These are phyloP conservation scores for Drosophila kikkawai DNA, from an alignment of 1,140 invertebrate species.

Conservation along the genomic window DNA sequence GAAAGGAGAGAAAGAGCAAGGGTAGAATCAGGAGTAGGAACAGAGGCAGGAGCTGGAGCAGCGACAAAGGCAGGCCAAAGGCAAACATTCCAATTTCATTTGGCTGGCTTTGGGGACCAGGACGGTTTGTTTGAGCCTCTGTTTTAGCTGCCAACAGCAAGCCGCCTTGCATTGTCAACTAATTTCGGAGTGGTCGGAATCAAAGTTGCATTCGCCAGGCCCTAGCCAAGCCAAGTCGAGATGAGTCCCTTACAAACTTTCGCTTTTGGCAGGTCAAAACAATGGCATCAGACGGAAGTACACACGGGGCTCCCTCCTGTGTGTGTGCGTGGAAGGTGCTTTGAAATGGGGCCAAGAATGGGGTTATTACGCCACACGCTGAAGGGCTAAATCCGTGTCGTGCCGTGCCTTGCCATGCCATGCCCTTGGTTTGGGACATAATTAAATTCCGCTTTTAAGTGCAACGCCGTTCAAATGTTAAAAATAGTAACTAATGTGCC, in stretches of 20 bases:
- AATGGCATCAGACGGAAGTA: slow-evolving; percentile 29
- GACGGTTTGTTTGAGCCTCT: slow-evolving; percentile 14
- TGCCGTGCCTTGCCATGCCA: slow-evolving; percentile 9
- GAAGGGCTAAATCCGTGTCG: slow-evolving; percentile 16
- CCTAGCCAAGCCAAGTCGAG: slow-evolving; percentile 3
- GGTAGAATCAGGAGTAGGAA: background rate
- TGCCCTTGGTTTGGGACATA: slow-evolving; percentile 29
- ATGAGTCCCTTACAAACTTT: slow-evolving; percentile 44
- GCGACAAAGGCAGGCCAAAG: slow-evolving; percentile 24
- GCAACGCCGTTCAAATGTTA: slow-evolving; percentile 25
- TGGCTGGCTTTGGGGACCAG: slow-evolving; percentile 44
- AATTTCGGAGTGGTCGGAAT: slow-evolving; percentile 50
- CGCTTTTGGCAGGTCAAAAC: slow-evolving; percentile 42
- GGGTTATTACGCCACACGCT: slow-evolving; percentile 22
- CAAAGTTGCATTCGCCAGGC: slow-evolving; percentile 35
- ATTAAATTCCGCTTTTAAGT: slow-evolving; percentile 52
- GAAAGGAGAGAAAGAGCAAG: background rate
- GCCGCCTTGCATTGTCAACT: slow-evolving; percentile 50
- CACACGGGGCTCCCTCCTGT: background rate
- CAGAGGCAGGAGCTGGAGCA: background rate
- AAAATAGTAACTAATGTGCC: slow-evolving; percentile 58
- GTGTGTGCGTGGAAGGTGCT: background rate
- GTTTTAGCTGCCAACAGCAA: slow-evolving; percentile 20
- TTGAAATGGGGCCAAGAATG: slow-evolving; percentile 32
- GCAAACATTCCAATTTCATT: slow-evolving; percentile 73